These are phyloP conservation scores for Coregonus suidteri DNA, from an alignment of 2,797 vertebrate genomes.

Conservation along the genomic window DNA sequence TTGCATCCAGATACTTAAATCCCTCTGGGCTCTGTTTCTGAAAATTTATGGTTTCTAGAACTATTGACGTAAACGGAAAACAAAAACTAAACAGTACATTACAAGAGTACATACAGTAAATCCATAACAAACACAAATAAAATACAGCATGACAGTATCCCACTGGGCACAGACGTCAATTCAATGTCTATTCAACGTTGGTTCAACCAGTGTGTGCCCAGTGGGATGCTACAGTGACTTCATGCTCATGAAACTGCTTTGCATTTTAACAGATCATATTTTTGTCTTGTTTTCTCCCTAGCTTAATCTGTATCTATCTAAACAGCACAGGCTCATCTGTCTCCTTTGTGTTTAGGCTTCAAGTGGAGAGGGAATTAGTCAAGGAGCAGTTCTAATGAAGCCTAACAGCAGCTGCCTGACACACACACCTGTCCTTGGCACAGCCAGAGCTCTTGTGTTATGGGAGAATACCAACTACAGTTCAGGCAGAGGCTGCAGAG, in stretches of 20 bases:
- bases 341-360: slow-evolving; percentile 5
- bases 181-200: too few species aligned
- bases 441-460: slow-evolving; percentile 19
- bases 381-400: not conserved
- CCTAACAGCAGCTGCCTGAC: slow-evolving; percentile 47
- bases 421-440: slow-evolving; percentile 10
- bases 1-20: slow-evolving; percentile 71
- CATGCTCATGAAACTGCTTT: not conserved
- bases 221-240: not conserved
- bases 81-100: not conserved
- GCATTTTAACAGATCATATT: not conserved
- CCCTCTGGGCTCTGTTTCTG: slow-evolving; percentile 71
- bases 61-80: slow-evolving; percentile 58
- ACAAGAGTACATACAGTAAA: too few species aligned
- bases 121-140: not conserved
- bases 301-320: slow-evolving; percentile 1
- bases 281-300: not conserved
- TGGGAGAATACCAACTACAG: slow-evolving; percentile 27
- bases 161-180: too few species aligned
- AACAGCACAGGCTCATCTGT: not conserved
- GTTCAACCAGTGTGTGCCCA: too few species aligned
- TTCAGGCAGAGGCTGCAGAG: not conserved
- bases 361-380: slow-evolving; percentile 8
- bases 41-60: slow-evolving; percentile 85
- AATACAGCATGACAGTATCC: not conserved